Conservation (phyloP, 2,797 vertebrate species). For the Geotrypetes seraphini region DNA sequence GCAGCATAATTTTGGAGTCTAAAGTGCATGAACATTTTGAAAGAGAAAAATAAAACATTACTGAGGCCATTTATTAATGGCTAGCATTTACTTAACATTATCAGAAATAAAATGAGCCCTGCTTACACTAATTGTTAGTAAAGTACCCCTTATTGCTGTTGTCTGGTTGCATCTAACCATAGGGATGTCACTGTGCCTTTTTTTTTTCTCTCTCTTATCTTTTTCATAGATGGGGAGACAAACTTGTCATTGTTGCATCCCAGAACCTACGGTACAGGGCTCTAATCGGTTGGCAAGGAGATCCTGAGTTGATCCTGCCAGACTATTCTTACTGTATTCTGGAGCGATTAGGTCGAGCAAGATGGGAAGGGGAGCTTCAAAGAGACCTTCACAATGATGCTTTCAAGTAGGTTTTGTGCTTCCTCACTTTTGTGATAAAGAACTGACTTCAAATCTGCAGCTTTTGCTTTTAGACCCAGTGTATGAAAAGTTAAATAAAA, state of each 20-base stretch:
- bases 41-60: too few relatives aligned
- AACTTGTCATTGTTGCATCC: conserved; percentile 79
- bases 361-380: conserved; percentile 94
- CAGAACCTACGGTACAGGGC: conserved; percentile 67
- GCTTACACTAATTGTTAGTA: too few relatives aligned
- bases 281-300: conserved; percentile 71
- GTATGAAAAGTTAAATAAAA: too few relatives aligned
- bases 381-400: conserved; percentile 71
- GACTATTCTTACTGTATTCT: conserved; percentile 87
- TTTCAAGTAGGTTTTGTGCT: conserved; percentile 66
- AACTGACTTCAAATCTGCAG: too few relatives aligned
- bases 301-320: conserved; percentile 76
- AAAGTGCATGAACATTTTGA: too few relatives aligned
- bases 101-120: too few relatives aligned
- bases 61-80: too few relatives aligned
- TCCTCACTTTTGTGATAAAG: too few relatives aligned
- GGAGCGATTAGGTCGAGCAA: conserved; percentile 80
- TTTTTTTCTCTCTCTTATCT: neutral
- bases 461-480: too few relatives aligned
- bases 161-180: accelerated
- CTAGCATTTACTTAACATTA: too few relatives aligned
- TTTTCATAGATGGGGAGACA: conserved; percentile 74
- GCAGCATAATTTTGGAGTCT: too few relatives aligned
- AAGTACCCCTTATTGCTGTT: too few relatives aligned
- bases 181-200: neutral